These are phyloP conservation scores for Armadillidium nasatum DNA, from an alignment of 1,140 invertebrate species.

Conservation along the genomic window DNA sequence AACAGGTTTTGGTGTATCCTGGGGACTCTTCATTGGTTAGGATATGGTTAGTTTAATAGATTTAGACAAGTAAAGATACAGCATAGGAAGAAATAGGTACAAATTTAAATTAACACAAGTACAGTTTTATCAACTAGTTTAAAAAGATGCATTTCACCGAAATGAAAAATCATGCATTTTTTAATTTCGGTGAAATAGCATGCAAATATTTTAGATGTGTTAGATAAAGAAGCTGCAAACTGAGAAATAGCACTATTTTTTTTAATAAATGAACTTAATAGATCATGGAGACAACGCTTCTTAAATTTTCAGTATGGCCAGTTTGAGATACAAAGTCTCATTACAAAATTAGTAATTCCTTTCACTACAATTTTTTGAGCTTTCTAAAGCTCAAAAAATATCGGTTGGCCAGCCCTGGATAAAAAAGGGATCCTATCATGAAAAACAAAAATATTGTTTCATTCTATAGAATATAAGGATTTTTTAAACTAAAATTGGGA, in stretches of 20 bases:
- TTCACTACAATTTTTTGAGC: constrained; percentile 28
- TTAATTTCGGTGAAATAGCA: neutral
- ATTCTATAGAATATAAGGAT: neutral
- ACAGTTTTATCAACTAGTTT: neutral
- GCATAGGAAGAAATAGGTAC: neutral
- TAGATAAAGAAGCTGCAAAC: neutral
- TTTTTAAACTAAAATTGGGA: neutral
- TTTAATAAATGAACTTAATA: neutral
- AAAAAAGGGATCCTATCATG: constrained; percentile 19
- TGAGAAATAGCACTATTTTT: neutral
- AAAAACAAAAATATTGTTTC: constrained; percentile 33
- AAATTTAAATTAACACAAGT: no score
- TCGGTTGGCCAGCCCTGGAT: constrained; percentile 41
- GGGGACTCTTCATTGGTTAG: neutral
- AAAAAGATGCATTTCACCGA: neutral
- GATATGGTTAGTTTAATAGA: neutral
- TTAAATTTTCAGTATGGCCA: neutral
- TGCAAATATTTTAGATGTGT: neutral
- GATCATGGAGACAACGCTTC: neutral
- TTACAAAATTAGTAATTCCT: constrained; percentile 31
- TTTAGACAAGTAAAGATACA: neutral
- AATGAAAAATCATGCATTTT: neutral
- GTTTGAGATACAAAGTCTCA: neutral
- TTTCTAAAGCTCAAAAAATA: constrained; percentile 34
- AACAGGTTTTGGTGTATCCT: constrained; percentile 5